Conservation (phyloP, 2,888 invertebrate species). For the Euzetes globulus region DNA sequence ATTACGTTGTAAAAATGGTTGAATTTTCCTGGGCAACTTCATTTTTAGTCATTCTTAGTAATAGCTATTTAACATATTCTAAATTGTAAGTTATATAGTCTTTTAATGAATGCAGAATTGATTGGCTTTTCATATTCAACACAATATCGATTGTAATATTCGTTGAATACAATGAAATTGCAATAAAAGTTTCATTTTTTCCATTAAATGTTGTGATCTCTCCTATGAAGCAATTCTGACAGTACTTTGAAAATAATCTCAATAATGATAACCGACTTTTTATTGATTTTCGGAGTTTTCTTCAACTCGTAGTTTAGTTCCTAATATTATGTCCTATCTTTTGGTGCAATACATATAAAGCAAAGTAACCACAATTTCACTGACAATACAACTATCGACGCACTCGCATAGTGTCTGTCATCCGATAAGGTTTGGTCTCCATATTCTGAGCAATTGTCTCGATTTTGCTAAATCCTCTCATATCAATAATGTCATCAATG, state of each 20-base stretch:
- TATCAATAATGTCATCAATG: too few species aligned
- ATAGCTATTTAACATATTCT: too few species aligned
- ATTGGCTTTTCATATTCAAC: too few species aligned
- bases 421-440: neutral
- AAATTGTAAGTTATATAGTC: too few species aligned
- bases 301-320: neutral
- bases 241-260: neutral
- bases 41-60: too few species aligned
- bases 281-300: neutral
- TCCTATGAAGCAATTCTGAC: neutral
- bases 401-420: neutral
- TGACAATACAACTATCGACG: neutral
- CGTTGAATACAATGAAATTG: too few species aligned
- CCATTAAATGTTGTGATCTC: neutral
- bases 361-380: conserved; percentile 14
- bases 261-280: conserved; percentile 11
- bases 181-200: too few species aligned
- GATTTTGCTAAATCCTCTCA: neutral
- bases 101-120: too few species aligned
- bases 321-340: neutral
- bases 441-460: neutral
- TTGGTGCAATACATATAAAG: neutral
- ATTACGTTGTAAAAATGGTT: too few species aligned
- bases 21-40: too few species aligned
- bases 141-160: too few species aligned